A percentile compares a stretch with the other conserved stretches of the same genome.
phyloP scores from a whole-genome alignment of 2,888 invertebrate species.

The Timema cristinae region DNA sequence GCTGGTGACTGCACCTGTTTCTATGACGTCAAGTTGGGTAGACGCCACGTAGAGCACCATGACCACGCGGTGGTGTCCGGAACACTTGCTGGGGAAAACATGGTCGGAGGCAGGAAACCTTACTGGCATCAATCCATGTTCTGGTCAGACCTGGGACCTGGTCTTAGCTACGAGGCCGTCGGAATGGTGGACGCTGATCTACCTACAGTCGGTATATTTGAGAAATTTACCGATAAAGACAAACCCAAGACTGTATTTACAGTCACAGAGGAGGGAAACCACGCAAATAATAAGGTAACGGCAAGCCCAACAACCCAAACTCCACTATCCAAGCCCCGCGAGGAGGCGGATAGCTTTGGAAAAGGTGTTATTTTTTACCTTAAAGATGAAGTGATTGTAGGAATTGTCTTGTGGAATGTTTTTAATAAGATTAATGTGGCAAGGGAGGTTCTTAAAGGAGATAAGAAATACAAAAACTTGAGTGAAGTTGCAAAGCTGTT shows the following conservation, averaged over 20 bases:
- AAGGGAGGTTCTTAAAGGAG: conserved; percentile 79
- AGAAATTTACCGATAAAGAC: conserved; percentile 55
- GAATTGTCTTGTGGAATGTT: conserved; percentile 93
- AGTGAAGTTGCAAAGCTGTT: conserved; percentile 94
- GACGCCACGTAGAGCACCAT: conserved; percentile 92
- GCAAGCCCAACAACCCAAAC: conserved; percentile 26
- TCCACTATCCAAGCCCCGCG: conserved; percentile 40
- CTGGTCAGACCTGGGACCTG: conserved; percentile 93
- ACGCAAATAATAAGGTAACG: conserved; percentile 41
- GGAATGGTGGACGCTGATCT: conserved; percentile 83
- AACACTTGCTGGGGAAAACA: conserved; percentile 92
- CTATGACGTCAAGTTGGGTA: conserved; percentile 80
- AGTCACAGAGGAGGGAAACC: conserved; percentile 47
- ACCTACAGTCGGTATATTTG: conserved; percentile 88
- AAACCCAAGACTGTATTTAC: conserved; percentile 49
- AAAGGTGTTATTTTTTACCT: conserved; percentile 93
- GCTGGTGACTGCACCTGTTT: conserved; percentile 96
- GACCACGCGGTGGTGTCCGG: conserved; percentile 96
- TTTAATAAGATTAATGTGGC: conserved; percentile 88
- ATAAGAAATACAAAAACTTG: conserved; percentile 78
- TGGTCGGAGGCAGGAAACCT: conserved; percentile 76
- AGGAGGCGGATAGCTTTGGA: conserved; percentile 56
- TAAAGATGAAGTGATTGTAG: conserved; percentile 77
- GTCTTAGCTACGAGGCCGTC: conserved; percentile 90
- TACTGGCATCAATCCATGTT: conserved; percentile 94